Evolutionary conservation across 2,797 vertebrate species (phyloP), one percentile per base, ranked within the genome.

Genomic region (Microctenopoma lineatum): DNA sequence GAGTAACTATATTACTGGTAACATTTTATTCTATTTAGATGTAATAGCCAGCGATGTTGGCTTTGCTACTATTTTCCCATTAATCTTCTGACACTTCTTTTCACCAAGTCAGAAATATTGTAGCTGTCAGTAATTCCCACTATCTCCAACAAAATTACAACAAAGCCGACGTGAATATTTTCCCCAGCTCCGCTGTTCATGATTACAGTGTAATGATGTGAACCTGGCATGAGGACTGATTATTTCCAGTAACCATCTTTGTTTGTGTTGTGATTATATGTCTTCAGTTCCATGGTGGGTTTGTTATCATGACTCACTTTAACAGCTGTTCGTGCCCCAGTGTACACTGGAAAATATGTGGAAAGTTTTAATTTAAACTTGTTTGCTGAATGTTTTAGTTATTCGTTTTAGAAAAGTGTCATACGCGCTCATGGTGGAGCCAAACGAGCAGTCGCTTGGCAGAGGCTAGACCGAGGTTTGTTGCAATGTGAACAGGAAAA

Each of bases 301-400:
- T 48, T 6, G 26, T 36, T 55, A 12, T 39, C 25, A 58, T 47
- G 5, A 18, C 42, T 51, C 38, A 15, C 39, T 51, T 45, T 21
- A 63, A 48, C 53, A 63, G 54, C 48, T 67, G 55, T 56, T 21
- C 13, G n/a, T 5, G 46, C 34, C 41, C 21, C 39, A 46, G 2
- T 2, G 39, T 3, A 16, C 38, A 27, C 18, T 61, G 58, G 16
- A 38, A 77, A 64, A 46, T 27, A 29, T 25, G 47, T 25, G 25
- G 11, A 26, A 60, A 47, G 55, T 59, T 0, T 63, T 16, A 0
- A 73, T 41, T 68, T 45, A 0, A 42, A 51, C 25, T 14, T 39
- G 34, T 57, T 58, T 29, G 14, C 13, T 52, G 11, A 53, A 45
- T 15, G 4, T 55, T 60, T 64, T 3, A 47, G 15, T 34, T 14